Evolutionary conservation across 2,113 vertebrate genomes (phyloP), one percentile per base, ranked within the genome.

Genomic region (Ascaphus truei): DNA sequence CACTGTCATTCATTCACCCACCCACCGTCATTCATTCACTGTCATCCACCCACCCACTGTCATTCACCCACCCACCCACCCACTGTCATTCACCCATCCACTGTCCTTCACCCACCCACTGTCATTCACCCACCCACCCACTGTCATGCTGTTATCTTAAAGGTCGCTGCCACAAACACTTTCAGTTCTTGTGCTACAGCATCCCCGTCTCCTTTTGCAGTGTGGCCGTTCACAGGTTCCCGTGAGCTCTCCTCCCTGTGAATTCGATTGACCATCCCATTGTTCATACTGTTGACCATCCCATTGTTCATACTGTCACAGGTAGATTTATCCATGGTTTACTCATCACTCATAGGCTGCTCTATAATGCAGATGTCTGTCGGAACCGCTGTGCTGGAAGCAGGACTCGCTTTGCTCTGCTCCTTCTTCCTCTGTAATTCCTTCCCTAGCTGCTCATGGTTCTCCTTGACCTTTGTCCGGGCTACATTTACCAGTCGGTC

Each of bases 151-250:
- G n/a, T n/a, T n/a, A n/a, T n/a, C n/a, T 85, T 88, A 85, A 99
- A 98, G 0, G 89, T 98, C 3, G 86, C 83, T 0, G 39, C 78
- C 77, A 99, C 92, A 77, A 99, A 99, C 7, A 93, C 92, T 79
- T 85, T 88, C 71, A 99, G 92, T 89, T 98, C 93, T 2, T 74
- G 85, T 1, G 90, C 81, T 1, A 92, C 81, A 50, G 62, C 71
- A 43, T 78, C 59, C 1, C 79, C 57, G 11, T 83, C 80, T 60
- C 79, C 79, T 0, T 79, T 81, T 1, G 79, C 68, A 29, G 77
- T 71, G 59, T 85, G 89, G 5, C 92, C 90, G 0, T 93, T 93
- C 1, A 90, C 11, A 22, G 90, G 85, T 30, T 92, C 92, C 22
- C 7, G 75, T 5, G 71, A 48, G 52, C 33, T 78, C 74, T 83